phyloP scores from a whole-genome alignment of 2,113 vertebrate genomes.

The Lophotis ruficrista region DNA sequence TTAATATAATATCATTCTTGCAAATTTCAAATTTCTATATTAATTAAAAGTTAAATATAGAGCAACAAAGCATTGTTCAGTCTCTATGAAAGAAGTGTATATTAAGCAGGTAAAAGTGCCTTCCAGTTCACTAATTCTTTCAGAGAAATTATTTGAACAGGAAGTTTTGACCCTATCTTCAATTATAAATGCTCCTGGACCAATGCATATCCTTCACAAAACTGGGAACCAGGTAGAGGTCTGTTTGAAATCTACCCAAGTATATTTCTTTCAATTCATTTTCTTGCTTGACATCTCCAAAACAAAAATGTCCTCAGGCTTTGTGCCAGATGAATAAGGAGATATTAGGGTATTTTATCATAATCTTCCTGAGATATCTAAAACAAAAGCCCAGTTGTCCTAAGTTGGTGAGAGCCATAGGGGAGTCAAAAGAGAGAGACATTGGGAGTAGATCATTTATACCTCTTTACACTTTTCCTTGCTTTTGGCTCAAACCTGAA shows the following conservation, averaged over 20 bases:
- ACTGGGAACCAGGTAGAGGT: not conserved
- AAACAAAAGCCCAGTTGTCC: not conserved
- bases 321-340: not conserved
- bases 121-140: not conserved
- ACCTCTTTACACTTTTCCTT: not conserved
- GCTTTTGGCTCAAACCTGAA: not conserved
- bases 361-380: not conserved
- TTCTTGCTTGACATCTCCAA: not conserved
- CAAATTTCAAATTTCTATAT: not conserved
- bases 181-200: not conserved
- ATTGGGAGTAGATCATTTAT: not conserved
- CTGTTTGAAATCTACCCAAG: not conserved
- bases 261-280: not conserved
- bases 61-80: not conserved
- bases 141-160: not conserved
- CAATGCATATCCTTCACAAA: not conserved
- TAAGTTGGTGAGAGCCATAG: not conserved
- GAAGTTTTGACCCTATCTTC: not conserved
- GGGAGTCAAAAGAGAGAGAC: not conserved
- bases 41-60: not conserved
- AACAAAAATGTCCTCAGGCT: not conserved
- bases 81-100: not conserved
- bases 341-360: not conserved
- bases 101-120: not conserved
- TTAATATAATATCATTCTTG: not conserved